Conservation (phyloP, 2,797 vertebrate genomes). For the Micropoecilia bifurca region DNA sequence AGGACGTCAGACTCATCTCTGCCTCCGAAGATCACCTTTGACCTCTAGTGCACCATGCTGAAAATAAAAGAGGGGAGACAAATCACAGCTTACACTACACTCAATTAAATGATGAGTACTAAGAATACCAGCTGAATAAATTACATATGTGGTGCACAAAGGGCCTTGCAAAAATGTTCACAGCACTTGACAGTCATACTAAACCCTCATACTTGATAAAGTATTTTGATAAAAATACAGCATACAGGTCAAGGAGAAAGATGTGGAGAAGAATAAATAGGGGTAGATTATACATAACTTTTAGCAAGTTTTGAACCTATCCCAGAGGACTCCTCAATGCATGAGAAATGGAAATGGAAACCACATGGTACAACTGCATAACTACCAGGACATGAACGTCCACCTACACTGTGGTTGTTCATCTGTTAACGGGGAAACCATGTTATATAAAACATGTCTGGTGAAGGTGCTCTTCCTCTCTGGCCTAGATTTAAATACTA, state of each 20-base stretch:
- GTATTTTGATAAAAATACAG: neutral
- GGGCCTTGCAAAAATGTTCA: neutral
- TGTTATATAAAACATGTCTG: neutral
- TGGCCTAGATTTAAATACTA: neutral
- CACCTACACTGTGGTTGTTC: neutral
- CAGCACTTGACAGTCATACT: neutral
- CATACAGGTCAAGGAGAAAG: neutral
- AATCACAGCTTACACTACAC: neutral
- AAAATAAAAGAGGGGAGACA: conserved; percentile 19
- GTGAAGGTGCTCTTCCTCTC: neutral
- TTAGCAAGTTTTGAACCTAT: neutral
- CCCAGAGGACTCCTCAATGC: neutral
- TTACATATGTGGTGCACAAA: neutral
- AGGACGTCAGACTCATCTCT: conserved; percentile 96
- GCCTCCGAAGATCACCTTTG: conserved; percentile 52
- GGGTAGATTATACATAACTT: neutral
- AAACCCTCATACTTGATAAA: neutral
- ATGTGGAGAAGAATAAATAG: neutral
- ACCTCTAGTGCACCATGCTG: conserved; percentile 84
- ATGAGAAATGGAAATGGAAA: neutral
- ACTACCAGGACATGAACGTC: neutral
- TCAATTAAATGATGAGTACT: conserved; percentile 9
- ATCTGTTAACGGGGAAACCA: neutral
- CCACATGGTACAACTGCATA: neutral
- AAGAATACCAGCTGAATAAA: neutral